Percentiles rank a stretch among this genome's conserved stretches.
phyloP scores from a whole-genome alignment of 1,140 invertebrate species.

The Idris sp. region DNA sequence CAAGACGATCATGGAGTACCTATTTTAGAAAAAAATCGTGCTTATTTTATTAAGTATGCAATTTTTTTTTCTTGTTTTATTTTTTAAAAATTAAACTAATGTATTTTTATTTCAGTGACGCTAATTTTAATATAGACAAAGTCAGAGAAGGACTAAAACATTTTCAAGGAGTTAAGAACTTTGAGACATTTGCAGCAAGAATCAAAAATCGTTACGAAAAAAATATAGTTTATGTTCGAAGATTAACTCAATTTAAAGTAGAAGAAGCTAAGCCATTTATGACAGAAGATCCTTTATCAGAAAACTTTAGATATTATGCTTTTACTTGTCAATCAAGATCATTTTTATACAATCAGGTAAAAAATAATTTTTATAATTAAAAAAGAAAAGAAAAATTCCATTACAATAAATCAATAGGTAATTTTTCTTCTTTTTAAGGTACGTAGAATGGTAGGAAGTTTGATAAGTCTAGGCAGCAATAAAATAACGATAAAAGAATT shows the following conservation, averaged over 20 bases:
- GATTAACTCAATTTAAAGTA: slow-evolving; percentile 78
- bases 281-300: slow-evolving; percentile 67
- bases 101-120: slow-evolving; percentile 8
- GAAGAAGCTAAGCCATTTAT: slow-evolving; percentile 75
- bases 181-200: slow-evolving; percentile 82
- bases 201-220: slow-evolving; percentile 63
- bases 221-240: slow-evolving; percentile 75
- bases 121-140: slow-evolving; percentile 65
- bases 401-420: too few species aligned
- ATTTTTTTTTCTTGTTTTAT: too few species aligned
- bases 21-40: slow-evolving; percentile 61
- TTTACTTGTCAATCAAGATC: slow-evolving; percentile 80
- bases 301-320: slow-evolving; percentile 82
- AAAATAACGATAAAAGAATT: slow-evolving; percentile 81
- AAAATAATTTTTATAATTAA: too few species aligned
- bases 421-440: slow-evolving; percentile 78
- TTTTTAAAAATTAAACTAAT: not conserved
- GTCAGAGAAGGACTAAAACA: slow-evolving; percentile 52
- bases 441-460: slow-evolving; percentile 83
- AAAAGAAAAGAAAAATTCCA: too few species aligned
- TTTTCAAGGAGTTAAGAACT: slow-evolving; percentile 80
- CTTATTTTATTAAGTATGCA: slow-evolving; percentile 41
- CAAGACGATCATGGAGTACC: slow-evolving; percentile 59
- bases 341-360: slow-evolving; percentile 88
- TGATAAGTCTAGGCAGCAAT: slow-evolving; percentile 81